A percentile compares a stretch with the other conserved stretches of the same genome.
Evolutionary conservation across 2,797 vertebrate genomes (phyloP).

Genomic region (Myiotriccus ornatus): DNA sequence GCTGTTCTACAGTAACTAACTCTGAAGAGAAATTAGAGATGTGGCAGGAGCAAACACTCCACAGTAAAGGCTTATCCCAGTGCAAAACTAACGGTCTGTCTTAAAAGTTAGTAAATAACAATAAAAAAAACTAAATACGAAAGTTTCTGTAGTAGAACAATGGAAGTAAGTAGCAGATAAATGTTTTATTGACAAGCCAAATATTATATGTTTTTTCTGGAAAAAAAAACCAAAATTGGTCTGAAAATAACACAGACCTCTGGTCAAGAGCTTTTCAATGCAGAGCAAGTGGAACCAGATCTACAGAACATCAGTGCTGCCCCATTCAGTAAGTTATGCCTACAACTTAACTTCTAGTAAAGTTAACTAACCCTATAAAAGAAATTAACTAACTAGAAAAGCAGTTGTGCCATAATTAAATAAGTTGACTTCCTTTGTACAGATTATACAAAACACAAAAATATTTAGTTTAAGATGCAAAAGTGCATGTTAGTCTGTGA

Average conservation of each 20-base stretch:
- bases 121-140: not conserved
- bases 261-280: not conserved
- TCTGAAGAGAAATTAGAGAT: not conserved
- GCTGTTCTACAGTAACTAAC: not conserved
- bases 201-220: not conserved
- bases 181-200: not conserved
- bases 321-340: not conserved
- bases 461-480: not conserved
- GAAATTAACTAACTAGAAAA: not conserved
- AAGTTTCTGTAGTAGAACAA: not conserved
- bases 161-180: not conserved
- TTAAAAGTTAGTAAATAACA: not conserved
- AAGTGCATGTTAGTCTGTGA: not conserved
- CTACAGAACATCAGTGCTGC: not conserved
- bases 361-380: not conserved
- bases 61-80: not conserved
- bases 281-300: not conserved
- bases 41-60: not conserved
- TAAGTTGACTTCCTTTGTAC: not conserved
- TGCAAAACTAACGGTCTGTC: not conserved
- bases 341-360: not conserved
- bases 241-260: not conserved
- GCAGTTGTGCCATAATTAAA: not conserved
- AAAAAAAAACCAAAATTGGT: not conserved
- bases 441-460: not conserved